Evolutionary conservation across 2,797 vertebrate genomes (phyloP).

Genomic region (Chanos chanos): DNA sequence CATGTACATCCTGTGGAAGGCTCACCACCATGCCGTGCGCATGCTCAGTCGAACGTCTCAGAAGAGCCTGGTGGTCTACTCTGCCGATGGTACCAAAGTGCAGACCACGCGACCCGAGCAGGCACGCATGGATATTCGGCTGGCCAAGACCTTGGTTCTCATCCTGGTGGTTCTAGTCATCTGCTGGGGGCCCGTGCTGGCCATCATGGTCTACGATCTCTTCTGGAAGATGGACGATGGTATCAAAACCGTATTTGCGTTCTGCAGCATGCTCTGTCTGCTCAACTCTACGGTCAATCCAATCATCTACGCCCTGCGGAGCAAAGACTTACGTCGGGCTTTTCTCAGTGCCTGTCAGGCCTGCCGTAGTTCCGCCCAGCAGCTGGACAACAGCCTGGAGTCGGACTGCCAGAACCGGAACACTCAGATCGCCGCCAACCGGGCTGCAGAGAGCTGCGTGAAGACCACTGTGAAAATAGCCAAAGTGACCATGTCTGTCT

Average conservation of each 20-base stretch:
- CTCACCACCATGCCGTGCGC: slow-evolving; percentile 92
- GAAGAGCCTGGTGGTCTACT: slow-evolving; percentile 95
- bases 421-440: slow-evolving; percentile 84
- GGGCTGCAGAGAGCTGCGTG: slow-evolving; percentile 95
- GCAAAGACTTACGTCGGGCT: slow-evolving; percentile 94
- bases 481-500: slow-evolving; percentile 99
- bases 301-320: slow-evolving; percentile 97
- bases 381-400: slow-evolving; percentile 96
- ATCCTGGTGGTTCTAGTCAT: slow-evolving; percentile 96
- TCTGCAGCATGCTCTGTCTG: slow-evolving; percentile 98
- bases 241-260: slow-evolving; percentile 96
- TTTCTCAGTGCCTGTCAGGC: slow-evolving; percentile 91
- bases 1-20: slow-evolving; percentile 99
- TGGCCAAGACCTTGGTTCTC: slow-evolving; percentile 98
- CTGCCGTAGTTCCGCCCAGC: slow-evolving; percentile 85
- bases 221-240: slow-evolving; percentile 98
- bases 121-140: slow-evolving; percentile 96
- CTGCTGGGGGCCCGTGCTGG: slow-evolving; percentile 96
- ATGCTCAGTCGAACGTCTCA: slow-evolving; percentile 96
- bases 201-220: slow-evolving; percentile 98
- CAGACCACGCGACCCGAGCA: slow-evolving; percentile 92
- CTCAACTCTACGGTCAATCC: slow-evolving; percentile 99
- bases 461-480: slow-evolving; percentile 99
- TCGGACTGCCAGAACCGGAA: slow-evolving; percentile 96
- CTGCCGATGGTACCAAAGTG: slow-evolving; percentile 92